phyloP scores from a whole-genome alignment of 2,797 vertebrate species.

The Dromococcyx pavoninus region DNA sequence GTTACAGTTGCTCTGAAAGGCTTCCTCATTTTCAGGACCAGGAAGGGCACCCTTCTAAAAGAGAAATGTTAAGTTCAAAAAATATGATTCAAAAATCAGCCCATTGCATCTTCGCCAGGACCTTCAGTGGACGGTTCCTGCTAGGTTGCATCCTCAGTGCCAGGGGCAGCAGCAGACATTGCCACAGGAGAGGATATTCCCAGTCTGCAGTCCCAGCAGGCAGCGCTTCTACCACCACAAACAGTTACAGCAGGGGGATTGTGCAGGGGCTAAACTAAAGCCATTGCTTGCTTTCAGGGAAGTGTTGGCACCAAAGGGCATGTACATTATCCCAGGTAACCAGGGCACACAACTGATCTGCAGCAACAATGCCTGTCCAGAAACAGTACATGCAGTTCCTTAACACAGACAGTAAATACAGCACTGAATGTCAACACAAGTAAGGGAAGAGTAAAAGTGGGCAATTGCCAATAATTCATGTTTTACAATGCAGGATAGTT shows the following conservation, averaged over 20 bases:
- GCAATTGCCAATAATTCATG: fast-evolving
- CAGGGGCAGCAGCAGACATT: neutral
- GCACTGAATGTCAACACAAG: fast-evolving
- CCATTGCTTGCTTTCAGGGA: neutral
- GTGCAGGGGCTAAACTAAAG: neutral
- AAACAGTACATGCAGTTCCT: neutral
- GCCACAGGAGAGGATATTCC: neutral
- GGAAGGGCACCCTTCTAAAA: neutral
- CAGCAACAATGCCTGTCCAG: neutral
- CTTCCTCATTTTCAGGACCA: neutral
- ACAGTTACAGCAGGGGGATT: fast-evolving
- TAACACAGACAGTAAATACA: neutral
- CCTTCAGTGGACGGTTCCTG: neutral
- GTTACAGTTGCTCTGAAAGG: neutral
- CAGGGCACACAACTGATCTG: fast-evolving
- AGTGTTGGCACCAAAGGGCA: neutral
- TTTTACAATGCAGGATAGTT: neutral
- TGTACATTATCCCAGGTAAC: neutral
- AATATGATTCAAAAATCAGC: neutral
- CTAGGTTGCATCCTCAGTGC: neutral
- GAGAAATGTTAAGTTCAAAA: neutral
- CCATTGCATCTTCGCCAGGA: neutral
- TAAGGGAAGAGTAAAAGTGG: neutral
- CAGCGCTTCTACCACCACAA: neutral
- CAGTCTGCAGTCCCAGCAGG: neutral